Evolutionary conservation across 2,113 vertebrate genomes (phyloP).

Genomic region (Chaetodon auriga): DNA sequence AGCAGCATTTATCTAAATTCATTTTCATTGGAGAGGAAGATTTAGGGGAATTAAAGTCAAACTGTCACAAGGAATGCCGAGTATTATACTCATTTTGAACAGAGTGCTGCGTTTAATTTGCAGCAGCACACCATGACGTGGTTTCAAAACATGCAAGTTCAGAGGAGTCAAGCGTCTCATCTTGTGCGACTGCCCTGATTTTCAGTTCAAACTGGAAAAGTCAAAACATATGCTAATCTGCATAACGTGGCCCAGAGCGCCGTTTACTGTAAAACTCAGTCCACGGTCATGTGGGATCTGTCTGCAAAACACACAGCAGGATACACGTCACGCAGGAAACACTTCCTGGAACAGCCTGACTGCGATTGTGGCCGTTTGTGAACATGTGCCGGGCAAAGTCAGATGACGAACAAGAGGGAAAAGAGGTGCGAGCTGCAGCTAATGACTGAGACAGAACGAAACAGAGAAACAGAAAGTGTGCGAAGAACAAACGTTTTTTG

Average conservation of each 20-base stretch:
- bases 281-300: not conserved
- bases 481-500: not conserved
- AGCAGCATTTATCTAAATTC: not conserved
- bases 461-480: not conserved
- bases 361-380: constrained; percentile 1
- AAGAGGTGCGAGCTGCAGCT: not conserved
- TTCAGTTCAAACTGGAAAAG: not conserved
- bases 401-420: constrained; percentile 1
- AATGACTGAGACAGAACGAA: not conserved
- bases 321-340: constrained; percentile 70
- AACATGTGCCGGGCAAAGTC: not conserved
- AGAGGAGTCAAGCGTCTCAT: not conserved
- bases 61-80: not conserved
- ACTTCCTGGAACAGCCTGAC: constrained; percentile 68
- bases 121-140: not conserved
- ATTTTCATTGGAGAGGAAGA: not conserved
- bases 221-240: not conserved
- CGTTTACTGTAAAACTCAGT: not conserved
- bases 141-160: constrained; percentile 12
- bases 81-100: not conserved
- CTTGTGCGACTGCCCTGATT: not conserved
- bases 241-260: not conserved
- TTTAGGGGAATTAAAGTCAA: not conserved
- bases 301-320: constrained; percentile 53
- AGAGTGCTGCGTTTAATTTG: not conserved